These are phyloP conservation scores for Xanthostigma xanthostigma DNA, from an alignment of 2,888 invertebrate genomes.

Conservation along the genomic window DNA sequence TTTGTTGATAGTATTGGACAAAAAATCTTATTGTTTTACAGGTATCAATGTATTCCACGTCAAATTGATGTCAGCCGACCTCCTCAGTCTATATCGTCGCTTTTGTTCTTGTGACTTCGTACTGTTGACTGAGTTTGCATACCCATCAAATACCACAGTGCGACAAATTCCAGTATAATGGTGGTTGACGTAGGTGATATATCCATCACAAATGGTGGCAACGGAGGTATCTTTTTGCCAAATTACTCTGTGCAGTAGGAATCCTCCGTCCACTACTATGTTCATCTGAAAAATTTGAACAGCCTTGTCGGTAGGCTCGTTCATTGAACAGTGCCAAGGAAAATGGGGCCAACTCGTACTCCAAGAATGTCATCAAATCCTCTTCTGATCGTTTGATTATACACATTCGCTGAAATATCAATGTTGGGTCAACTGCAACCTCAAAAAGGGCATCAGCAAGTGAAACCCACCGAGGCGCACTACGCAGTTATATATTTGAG, in stretches of 20 bases:
- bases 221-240: no score
- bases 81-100: no score
- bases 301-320: slow-evolving; percentile 9
- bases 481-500: no score
- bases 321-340: slow-evolving; percentile 12
- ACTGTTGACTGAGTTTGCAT: slow-evolving; percentile 13
- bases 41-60: slow-evolving; percentile 3
- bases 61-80: no score
- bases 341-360: slow-evolving; percentile 13
- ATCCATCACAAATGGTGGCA: no score
- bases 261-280: no score
- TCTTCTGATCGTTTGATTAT: slow-evolving; percentile 11
- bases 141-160: slow-evolving; percentile 15
- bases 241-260: neutral
- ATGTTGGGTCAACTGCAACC: no score
- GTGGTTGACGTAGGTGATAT: slow-evolving; percentile 12
- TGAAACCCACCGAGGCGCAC: no score
- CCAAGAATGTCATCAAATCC: slow-evolving; percentile 10
- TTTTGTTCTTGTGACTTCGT: slow-evolving; percentile 15
- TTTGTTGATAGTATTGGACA: slow-evolving; percentile 1
- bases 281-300: slow-evolving; percentile 10
- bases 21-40: slow-evolving; percentile 1
- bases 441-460: no score
- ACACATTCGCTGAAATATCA: slow-evolving; percentile 11
- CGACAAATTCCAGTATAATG: slow-evolving; percentile 12